Evolutionary conservation across 2,113 vertebrate species (phyloP).

Genomic region (Parus major): DNA sequence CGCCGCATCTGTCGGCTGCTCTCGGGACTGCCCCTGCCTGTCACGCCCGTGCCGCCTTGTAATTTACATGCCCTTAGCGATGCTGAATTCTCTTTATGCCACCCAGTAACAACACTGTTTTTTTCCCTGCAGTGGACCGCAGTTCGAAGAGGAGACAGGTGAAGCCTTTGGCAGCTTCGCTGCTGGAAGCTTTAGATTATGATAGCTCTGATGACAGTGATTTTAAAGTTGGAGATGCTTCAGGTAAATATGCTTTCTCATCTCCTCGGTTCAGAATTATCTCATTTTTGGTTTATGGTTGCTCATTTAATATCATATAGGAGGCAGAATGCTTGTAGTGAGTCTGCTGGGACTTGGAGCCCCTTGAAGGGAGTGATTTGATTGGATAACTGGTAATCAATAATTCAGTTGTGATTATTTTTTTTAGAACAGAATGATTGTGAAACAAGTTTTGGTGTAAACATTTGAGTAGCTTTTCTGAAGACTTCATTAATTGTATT

Average conservation of each 20-base stretch:
- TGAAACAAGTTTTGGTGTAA: not conserved
- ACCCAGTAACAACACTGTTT: not conserved
- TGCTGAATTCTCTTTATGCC: not conserved
- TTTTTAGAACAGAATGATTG: not conserved
- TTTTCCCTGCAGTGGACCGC: conserved; percentile 86
- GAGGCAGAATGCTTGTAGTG: not conserved
- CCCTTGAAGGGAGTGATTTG: not conserved
- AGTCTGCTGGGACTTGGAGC: not conserved
- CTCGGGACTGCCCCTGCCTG: not conserved
- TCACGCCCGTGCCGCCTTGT: not conserved
- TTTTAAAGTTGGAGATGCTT: conserved; percentile 98
- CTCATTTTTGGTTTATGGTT: not conserved
- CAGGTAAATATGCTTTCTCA: conserved; percentile 81
- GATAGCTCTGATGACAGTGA: conserved; percentile 99
- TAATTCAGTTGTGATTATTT: not conserved
- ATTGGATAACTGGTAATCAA: not conserved
- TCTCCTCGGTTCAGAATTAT: not conserved
- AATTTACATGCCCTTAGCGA: not conserved
- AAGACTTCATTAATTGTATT: not conserved
- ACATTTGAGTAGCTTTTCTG: not conserved
- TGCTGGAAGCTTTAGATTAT: conserved; percentile 96
- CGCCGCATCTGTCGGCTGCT: not conserved
- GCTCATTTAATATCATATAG: not conserved
- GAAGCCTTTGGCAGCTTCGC: conserved; percentile 96
- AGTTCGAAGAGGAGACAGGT: conserved; percentile 95